Evolutionary conservation across 92 coral and sea anemone genomes (phyloP).

Genomic region (Heliopora coerulea): DNA sequence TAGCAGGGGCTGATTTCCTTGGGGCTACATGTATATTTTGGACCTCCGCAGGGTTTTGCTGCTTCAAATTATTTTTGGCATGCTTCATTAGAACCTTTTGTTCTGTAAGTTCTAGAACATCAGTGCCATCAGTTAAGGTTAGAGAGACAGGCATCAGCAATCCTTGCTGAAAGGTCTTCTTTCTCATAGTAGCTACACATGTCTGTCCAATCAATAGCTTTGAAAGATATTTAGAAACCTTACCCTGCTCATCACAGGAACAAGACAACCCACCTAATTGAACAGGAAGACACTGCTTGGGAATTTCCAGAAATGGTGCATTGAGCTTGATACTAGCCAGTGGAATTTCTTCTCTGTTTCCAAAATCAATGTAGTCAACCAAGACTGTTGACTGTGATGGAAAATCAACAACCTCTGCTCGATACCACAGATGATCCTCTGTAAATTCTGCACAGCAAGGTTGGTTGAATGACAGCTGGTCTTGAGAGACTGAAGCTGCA

Average conservation of each 20-base stretch:
- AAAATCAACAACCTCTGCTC: constrained; percentile 61
- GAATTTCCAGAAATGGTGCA: constrained; percentile 70
- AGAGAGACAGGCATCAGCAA: constrained; percentile 52
- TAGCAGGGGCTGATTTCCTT: neutral
- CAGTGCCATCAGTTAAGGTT: constrained; percentile 68
- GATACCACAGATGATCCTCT: constrained; percentile 89
- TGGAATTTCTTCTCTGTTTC: constrained; percentile 79
- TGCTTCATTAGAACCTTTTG: constrained; percentile 58
- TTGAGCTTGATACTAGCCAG: constrained; percentile 66
- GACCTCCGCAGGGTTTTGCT: neutral
- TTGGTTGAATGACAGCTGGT: constrained; percentile 59
- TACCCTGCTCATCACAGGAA: constrained; percentile 12
- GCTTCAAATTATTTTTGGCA: constrained; percentile 37
- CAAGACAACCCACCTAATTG: constrained; percentile 58
- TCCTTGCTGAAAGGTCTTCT: neutral
- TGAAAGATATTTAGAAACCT: constrained; percentile 10
- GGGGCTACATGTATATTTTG: neutral
- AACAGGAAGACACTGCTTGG: constrained; percentile 81
- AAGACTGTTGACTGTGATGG: constrained; percentile 29
- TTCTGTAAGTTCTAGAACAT: constrained; percentile 63
- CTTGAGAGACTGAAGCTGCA: constrained; percentile 39
- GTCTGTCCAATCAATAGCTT: constrained; percentile 31
- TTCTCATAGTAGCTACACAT: constrained; percentile 2
- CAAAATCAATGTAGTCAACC: constrained; percentile 93
- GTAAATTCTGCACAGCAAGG: constrained; percentile 83